Percentiles rank a stretch among this genome's conserved stretches.
These are phyloP conservation scores for Drosophila murphyi DNA, from an alignment of 1,140 invertebrate genomes.

Conservation along the genomic window DNA sequence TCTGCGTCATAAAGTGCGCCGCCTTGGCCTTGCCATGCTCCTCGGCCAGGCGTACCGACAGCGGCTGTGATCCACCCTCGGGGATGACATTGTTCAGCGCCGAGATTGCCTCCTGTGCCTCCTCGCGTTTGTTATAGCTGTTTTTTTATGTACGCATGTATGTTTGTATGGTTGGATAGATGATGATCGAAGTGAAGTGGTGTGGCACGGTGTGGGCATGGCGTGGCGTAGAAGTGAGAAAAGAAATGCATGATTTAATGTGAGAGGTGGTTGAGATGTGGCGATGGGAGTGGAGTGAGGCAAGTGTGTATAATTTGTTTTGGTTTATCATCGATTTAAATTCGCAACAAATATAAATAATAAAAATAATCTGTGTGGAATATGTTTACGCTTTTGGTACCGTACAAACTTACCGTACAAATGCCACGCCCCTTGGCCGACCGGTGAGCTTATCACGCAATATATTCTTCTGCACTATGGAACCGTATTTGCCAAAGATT, in stretches of 20 bases:
- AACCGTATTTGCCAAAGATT: constrained; percentile 94
- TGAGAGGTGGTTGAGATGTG: not conserved
- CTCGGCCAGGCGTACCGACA: constrained; percentile 94
- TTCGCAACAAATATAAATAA: not conserved
- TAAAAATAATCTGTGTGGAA: not conserved
- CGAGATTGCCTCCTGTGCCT: constrained; percentile 94
- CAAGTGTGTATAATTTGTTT: not conserved
- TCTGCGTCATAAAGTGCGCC: constrained; percentile 78
- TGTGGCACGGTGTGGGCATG: no score
- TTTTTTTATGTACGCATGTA: constrained; percentile 7
- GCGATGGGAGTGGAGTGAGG: not conserved
- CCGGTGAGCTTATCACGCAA: constrained; percentile 94
- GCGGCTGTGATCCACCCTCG: constrained; percentile 92
- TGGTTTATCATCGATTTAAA: not conserved
- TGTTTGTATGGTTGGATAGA: not conserved
- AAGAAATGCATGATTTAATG: constrained; percentile 11
- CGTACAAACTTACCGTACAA: constrained; percentile 90
- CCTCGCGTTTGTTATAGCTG: constrained; percentile 88
- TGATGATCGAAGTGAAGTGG: not conserved
- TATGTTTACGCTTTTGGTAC: not conserved
- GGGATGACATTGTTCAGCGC: constrained; percentile 93
- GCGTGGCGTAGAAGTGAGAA: not conserved
- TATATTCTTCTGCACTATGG: constrained; percentile 95
- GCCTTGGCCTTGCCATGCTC: constrained; percentile 97
- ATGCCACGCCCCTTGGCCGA: constrained; percentile 93